Base-by-base conservation (phyloP, 2,797 vertebrate genomes). In the Hemitrygon akajei region DNA sequence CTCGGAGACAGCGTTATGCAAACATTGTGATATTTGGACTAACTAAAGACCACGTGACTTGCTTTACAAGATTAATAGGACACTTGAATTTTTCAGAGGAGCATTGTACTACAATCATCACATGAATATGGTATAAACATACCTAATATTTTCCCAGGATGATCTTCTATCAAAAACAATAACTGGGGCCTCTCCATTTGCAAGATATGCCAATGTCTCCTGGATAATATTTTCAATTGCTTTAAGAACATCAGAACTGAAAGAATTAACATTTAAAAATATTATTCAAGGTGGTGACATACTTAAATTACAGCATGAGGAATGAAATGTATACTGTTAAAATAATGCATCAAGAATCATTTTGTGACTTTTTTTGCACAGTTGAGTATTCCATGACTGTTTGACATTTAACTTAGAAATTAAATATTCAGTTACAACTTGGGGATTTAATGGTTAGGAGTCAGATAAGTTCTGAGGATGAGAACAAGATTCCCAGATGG, bases 121-220 rank as follows among this genome's bases (percentile, higher is more conserved):
- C 2, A 56, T 75, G 10, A 93, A n/a, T 75, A 75, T 58, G 5
- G 75, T 93, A 77, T 81, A 60, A 6, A 9, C 91, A 95, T 97
- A 99, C 99, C 97, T 97, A 94, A 98, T 95, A 76, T 98, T 99
- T 94, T 95, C 96, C 99, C 98, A 99, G 79, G 96, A 97, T 81
- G 96, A 96, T 96, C 98, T 97, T 94, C 97, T 97, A 87, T 97
- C 96, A 94, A 99, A 0, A 2, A 92, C 95, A 94, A 99, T 96
- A 89, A 96, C 96, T 89, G 99, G 98, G 76, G 98, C 97, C 95
- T 98, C 97, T 0, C 96, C 96, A 95, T 95, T 96, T 92, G 98
- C 98, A 95, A 99, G 94, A 94, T 96, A 97, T 93, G 95, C 94
- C 94, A 99, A 58, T 93, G 98, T 94, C 82, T 95, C 97, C 84